Conservation (phyloP, 2,888 invertebrate species). For the Melipona beecheii region DNA sequence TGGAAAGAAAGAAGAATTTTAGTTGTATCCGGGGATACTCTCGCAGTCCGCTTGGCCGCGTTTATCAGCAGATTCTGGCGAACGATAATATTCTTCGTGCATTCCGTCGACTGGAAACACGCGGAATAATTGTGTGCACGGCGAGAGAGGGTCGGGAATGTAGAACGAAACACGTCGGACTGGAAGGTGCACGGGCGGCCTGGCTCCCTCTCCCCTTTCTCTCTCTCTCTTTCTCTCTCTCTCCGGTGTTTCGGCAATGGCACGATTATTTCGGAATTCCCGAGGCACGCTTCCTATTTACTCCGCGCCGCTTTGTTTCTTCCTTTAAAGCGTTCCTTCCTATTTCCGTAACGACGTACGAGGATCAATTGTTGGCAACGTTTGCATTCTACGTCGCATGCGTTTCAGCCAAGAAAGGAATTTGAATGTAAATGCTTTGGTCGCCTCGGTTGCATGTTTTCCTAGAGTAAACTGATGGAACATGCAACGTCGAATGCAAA, state of each 20-base stretch:
- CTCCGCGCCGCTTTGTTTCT: constrained; percentile 58
- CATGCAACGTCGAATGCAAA: constrained; percentile 75
- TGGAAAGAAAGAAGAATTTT: constrained; percentile 5
- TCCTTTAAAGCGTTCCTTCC: constrained; percentile 55
- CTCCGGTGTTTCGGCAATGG: constrained; percentile 44
- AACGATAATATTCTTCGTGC: constrained; percentile 58
- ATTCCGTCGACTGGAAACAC: constrained; percentile 38
- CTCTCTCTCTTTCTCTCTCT: background rate
- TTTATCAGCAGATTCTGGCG: constrained; percentile 41
- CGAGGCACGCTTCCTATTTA: constrained; percentile 56
- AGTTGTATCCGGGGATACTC: constrained; percentile 4
- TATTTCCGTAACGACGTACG: constrained; percentile 65
- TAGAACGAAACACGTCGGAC: constrained; percentile 22
- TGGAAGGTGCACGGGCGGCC: background rate
- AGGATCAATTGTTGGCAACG: constrained; percentile 68
- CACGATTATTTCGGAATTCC: constrained; percentile 65
- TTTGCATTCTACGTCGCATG: constrained; percentile 65
- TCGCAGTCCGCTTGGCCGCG: constrained; percentile 39
- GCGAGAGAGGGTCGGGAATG: constrained; percentile 43
- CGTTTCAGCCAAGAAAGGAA: constrained; percentile 63
- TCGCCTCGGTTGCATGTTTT: constrained; percentile 73
- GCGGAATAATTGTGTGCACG: constrained; percentile 49
- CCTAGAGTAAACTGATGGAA: constrained; percentile 73
- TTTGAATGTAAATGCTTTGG: constrained; percentile 72
- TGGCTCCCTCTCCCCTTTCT: background rate